A percentile compares a stretch with the other conserved stretches of the same genome.
These are phyloP conservation scores for Leucania comma DNA, from an alignment of 2,888 invertebrate genomes.

Conservation along the genomic window DNA sequence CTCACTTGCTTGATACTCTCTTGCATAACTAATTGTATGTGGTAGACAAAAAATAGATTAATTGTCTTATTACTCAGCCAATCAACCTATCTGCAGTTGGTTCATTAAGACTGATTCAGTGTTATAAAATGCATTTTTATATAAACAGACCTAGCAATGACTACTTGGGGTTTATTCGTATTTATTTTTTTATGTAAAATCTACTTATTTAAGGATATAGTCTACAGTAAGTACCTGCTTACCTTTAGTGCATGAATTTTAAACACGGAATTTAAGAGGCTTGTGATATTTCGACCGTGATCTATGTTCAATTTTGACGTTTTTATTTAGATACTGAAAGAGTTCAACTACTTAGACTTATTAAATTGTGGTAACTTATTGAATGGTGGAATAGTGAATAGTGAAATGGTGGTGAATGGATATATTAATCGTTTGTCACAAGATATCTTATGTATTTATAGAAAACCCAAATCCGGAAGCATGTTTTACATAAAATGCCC, in stretches of 20 bases:
- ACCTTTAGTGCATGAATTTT: background rate
- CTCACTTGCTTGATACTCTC: slow-evolving; percentile 35
- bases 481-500: no score
- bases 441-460: no score
- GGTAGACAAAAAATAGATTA: slow-evolving; percentile 15
- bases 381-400: no score
- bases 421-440: no score
- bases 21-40: slow-evolving; percentile 40
- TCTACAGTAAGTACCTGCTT: slow-evolving; percentile 40
- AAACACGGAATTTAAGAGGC: background rate
- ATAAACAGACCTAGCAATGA: background rate
- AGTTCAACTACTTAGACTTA: no score
- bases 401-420: no score
- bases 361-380: no score
- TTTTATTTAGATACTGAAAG: no score
- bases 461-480: no score
- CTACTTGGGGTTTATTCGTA: slow-evolving; percentile 29
- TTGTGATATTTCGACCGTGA: no score
- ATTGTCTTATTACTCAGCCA: slow-evolving; percentile 11
- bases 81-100: background rate
- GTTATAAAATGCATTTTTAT: slow-evolving; percentile 13
- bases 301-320: no score
- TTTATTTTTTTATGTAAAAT: slow-evolving; percentile 24
- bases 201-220: slow-evolving; percentile 15
- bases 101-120: slow-evolving; percentile 7